Base-by-base conservation (phyloP, 2,888 invertebrate species). In the Liopterus haemorrhoidalis region DNA sequence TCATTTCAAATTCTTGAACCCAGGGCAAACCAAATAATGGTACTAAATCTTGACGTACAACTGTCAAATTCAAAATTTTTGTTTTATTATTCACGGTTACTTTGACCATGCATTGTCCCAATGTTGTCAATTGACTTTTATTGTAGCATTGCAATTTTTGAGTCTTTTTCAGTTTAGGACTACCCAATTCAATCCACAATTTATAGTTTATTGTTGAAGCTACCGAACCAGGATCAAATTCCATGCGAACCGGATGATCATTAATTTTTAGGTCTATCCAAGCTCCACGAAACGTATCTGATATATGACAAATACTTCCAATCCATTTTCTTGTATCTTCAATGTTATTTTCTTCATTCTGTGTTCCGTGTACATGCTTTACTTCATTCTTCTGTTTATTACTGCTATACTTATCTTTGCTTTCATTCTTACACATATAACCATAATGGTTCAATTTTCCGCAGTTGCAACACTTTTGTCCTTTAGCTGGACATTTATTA, bases 181-280 rank as follows among this genome's bases (percentile, higher is more conserved):
- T 20, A 11, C 36, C 36, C 15, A 36, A 22, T 20, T 36, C 5
- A 12, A 12, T 2, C 22, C 36, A 36, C 4, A 12, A 12, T 36
- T 9, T 36, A n/a, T n/a, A n/a, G n/a, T 18, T 36, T 36, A 36
- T 22, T 22, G 20, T 21, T 22, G 36, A 36, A 12, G 21, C 21
- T 11, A 22, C 5, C 8, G 22, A 12, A 4, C 36, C 36, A 12
- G 36, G 21, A 36, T 36, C 36, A 12, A 22, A 36, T 11, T 21
- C 21, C 36, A 36, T 36, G 3, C 15, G 8, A 36, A 5, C 12
- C 5, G 15, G 15, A 6, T 20, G 2, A 5, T 5, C 14, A 36
- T 36, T 36, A 21, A 36, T 36, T 33, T 33, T n/a, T n/a, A n/a
- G n/a, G n/a, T n/a, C n/a, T n/a, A n/a, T n/a, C n/a, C n/a, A n/a